Conservation (phyloP, 2,888 invertebrate species). For the Hartigia nigra region DNA sequence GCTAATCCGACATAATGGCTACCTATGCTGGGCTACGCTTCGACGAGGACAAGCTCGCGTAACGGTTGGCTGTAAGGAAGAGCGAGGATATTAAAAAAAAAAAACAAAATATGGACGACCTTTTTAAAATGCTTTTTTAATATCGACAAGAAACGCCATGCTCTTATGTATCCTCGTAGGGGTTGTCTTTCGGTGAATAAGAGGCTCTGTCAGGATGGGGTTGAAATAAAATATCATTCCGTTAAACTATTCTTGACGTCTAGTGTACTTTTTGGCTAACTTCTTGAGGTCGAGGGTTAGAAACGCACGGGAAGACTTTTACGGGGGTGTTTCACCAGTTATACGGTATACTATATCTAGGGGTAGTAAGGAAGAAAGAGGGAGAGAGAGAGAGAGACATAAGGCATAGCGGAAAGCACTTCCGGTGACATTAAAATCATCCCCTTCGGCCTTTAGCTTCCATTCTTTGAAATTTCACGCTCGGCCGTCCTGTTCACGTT, state of each 20-base stretch:
- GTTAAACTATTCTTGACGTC: not conserved
- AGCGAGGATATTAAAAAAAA: not conserved
- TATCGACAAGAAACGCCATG: not conserved
- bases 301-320: not conserved
- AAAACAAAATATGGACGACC: not conserved
- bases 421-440: conserved; percentile 19
- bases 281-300: not conserved
- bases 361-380: conserved; percentile 5
- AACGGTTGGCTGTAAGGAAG: conserved; percentile 1
- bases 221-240: not conserved
- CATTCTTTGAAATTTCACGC: conserved; percentile 11
- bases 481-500: conserved; percentile 21
- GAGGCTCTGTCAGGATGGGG: not conserved
- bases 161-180: not conserved
- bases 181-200: not conserved
- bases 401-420: not conserved
- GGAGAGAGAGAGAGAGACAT: not conserved
- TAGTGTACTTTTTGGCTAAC: not conserved
- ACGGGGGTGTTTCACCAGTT: not conserved
- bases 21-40: conserved; percentile 8
- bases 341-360: not conserved
- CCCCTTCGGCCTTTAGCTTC: conserved; percentile 11
- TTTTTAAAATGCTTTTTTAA: not conserved
- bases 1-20: conserved; percentile 60
- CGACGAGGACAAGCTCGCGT: not conserved